Percentiles rank a stretch among this genome's conserved stretches.
phyloP scores from a whole-genome alignment of 2,797 vertebrate species.

The Gallinago solitaria region DNA sequence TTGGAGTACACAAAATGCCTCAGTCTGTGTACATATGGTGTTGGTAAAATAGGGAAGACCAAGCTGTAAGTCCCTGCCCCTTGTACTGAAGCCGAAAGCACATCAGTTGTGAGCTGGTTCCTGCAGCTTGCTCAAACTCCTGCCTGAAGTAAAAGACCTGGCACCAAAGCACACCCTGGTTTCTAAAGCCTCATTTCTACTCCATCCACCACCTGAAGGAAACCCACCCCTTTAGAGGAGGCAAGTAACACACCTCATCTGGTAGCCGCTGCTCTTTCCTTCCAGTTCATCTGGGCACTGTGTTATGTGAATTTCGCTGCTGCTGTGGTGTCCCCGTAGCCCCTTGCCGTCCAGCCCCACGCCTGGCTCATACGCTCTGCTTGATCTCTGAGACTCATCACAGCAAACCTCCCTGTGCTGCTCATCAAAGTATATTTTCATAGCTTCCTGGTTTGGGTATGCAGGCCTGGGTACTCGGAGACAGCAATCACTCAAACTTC shows the following conservation, averaged over 20 bases:
- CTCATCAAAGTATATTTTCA: not conserved
- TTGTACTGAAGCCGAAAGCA: not conserved
- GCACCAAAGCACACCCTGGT: not conserved
- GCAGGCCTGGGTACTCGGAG: accelerated
- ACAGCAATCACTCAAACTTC: not conserved
- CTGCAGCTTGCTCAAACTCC: not conserved
- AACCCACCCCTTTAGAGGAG: accelerated
- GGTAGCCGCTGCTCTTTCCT: not conserved
- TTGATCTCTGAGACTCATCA: not conserved
- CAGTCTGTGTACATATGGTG: not conserved
- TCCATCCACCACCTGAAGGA: accelerated
- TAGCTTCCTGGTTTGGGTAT: not conserved
- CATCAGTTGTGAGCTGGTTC: not conserved
- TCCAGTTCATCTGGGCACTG: not conserved
- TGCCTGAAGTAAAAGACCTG: not conserved
- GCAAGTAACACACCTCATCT: not conserved
- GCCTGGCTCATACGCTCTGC: accelerated
- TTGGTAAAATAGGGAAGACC: not conserved
- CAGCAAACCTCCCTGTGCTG: not conserved
- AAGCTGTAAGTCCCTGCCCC: not conserved
- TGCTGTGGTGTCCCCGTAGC: not conserved
- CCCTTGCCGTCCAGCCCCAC: not conserved
- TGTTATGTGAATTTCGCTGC: not conserved
- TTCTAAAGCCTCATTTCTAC: not conserved
- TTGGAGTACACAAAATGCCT: not conserved